Evolutionary conservation across 2,888 invertebrate species (phyloP), one percentile per base, ranked within the genome.

Genomic region (Seladonia tumulorum): DNA sequence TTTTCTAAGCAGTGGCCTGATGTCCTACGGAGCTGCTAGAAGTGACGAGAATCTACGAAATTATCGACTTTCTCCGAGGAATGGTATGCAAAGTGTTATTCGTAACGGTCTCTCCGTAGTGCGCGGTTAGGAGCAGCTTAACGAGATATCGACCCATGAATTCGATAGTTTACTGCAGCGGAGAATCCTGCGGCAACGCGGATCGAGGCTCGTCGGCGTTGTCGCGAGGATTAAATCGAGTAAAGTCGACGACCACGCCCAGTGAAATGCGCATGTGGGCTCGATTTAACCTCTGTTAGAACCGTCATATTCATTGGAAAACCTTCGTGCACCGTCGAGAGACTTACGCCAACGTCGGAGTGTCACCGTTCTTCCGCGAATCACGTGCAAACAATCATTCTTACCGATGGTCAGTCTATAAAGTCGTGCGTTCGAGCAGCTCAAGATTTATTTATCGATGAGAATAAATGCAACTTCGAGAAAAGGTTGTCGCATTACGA

Each of bases 231-330:
- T 87, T 88, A 87, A 88, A 87, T 87, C 82, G 82, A 49, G 82
- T 77, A 85, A 78, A 71, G 74, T 47, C 71, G 79, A 12, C 85
- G 87, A 72, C 88, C 88, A 88, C 88, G 88, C 88, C 88, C 88
- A 88, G 83, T 81, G 84, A 88, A 88, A 88, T 75, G 87, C 87
- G 87, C 87, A 87, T 87, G 87, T 88, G 82, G 78, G 49, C 82
- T 60, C 82, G 85, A 80, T 87, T 87, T 88, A 85, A 85, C 78
- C 72, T 72, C 87, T 75, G 53, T 68, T 82, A 79, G 85, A 73
- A 74, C 82, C 85, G 82, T 85, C 82, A 77, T 82, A 81, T 80
- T 68, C 76, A 47, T 53, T 70, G 25, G 74, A 25, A 35, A 76
- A 76, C 73, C 86, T 79, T 83, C 66, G 18, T 63, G 66, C 81